These are phyloP conservation scores for Allygus modestus DNA, from an alignment of 2,888 invertebrate species.

Conservation along the genomic window DNA sequence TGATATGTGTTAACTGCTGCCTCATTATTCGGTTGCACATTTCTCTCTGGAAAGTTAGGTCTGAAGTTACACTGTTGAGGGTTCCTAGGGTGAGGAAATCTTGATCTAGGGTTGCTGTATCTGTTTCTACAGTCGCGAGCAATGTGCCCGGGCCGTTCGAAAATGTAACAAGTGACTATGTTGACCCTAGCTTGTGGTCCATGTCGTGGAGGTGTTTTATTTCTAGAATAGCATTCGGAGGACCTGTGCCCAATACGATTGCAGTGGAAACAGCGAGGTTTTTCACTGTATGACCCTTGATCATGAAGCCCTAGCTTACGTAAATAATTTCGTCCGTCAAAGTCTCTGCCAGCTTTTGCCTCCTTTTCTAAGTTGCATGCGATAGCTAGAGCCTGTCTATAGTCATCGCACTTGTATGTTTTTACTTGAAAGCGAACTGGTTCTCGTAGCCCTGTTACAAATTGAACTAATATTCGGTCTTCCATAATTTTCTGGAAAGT, in stretches of 20 bases:
- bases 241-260: not conserved
- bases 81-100: no score
- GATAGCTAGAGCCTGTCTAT: slow-evolving; percentile 7
- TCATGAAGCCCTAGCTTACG: not conserved
- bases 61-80: no score
- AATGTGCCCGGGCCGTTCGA: not conserved
- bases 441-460: slow-evolving; percentile 26
- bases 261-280: slow-evolving; percentile 6
- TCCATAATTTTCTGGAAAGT: slow-evolving; percentile 45
- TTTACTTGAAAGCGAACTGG: slow-evolving; percentile 23
- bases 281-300: not conserved
- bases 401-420: slow-evolving; percentile 15
- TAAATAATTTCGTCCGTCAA: not conserved
- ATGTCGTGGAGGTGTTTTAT: not conserved
- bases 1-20: not conserved
- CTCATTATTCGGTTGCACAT: not conserved
- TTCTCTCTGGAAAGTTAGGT: no score
- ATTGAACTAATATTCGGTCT: slow-evolving; percentile 44
- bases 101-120: not conserved
- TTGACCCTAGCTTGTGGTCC: not conserved
- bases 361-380: slow-evolving; percentile 43
- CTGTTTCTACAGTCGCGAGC: not conserved
- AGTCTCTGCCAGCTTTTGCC: not conserved
- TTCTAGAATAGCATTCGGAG: not conserved
- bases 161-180: slow-evolving; percentile 4